Percentiles rank a stretch among this genome's conserved stretches.
These are phyloP conservation scores for Meloidogyne floridensis DNA, from an alignment of 1,140 invertebrate species.

Conservation along the genomic window DNA sequence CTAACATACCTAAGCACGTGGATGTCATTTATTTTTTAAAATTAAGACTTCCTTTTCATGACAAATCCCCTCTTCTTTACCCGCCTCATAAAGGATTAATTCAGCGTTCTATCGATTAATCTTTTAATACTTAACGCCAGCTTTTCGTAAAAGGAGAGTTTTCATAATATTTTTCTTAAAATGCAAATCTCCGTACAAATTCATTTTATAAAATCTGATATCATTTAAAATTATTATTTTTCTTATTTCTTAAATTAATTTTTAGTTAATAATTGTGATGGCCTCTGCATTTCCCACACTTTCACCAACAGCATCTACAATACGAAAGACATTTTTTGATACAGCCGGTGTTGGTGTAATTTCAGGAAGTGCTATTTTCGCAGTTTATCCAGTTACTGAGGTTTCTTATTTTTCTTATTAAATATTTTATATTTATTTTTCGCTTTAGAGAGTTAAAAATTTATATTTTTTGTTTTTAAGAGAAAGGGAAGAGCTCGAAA, in stretches of 20 bases:
- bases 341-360: conserved; percentile 7
- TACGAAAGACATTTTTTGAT: conserved; percentile 29
- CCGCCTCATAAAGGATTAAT: not conserved
- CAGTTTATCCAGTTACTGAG: conserved; percentile 33
- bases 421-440: not conserved
- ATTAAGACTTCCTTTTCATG: not conserved
- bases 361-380: conserved; percentile 26
- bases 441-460: not conserved
- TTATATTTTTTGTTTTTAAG: conserved; percentile 4
- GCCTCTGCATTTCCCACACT: conserved; percentile 29
- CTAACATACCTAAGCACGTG: not conserved
- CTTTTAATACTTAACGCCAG: not conserved
- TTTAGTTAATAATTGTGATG: not conserved
- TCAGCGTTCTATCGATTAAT: conserved; percentile 5
- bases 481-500: conserved; percentile 26
- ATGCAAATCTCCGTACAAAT: not conserved
- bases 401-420: conserved; percentile 5
- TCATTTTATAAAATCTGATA: not conserved
- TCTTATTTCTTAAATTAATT: not conserved
- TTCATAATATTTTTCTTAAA: not conserved
- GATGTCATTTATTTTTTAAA: not conserved
- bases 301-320: conserved; percentile 29
- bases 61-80: not conserved
- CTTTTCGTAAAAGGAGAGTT: not conserved
- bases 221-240: not conserved